A percentile compares a stretch with the other conserved stretches of the same genome.
phyloP scores from a whole-genome alignment of 64 coral and sea anemone species.

The Montipora efflorescens region DNA sequence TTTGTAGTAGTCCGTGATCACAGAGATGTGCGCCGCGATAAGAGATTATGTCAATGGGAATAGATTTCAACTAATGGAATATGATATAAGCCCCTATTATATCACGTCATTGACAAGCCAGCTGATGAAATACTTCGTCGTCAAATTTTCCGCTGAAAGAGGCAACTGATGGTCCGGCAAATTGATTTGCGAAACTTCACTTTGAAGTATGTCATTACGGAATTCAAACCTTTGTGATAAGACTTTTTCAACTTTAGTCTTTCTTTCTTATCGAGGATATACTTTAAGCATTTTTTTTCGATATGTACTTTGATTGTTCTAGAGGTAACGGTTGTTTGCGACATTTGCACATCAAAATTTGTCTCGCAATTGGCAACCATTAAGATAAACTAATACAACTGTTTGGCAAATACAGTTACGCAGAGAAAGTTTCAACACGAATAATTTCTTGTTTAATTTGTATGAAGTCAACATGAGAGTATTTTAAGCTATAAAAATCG shows the following conservation, averaged over 20 bases:
- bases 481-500: constrained; percentile 4
- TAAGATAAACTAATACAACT: not conserved
- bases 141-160: not conserved
- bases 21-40: constrained; percentile 5
- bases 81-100: not conserved
- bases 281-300: not conserved
- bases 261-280: not conserved
- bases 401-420: not conserved
- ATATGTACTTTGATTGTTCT: not conserved
- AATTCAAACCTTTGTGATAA: not conserved
- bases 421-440: not conserved
- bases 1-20: constrained; percentile 15
- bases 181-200: not conserved
- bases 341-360: not conserved
- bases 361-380: not conserved
- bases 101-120: not conserved
- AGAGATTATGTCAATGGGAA: constrained; percentile 23
- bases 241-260: not conserved
- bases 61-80: constrained; percentile 10
- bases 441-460: constrained; percentile 16
- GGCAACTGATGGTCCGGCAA: not conserved
- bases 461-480: constrained; percentile 16
- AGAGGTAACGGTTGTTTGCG: not conserved
- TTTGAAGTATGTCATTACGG: not conserved
- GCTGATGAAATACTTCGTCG: not conserved